Evolutionary conservation across 2,113 vertebrate species (phyloP).

Genomic region (Microcebus griseorufus): DNA sequence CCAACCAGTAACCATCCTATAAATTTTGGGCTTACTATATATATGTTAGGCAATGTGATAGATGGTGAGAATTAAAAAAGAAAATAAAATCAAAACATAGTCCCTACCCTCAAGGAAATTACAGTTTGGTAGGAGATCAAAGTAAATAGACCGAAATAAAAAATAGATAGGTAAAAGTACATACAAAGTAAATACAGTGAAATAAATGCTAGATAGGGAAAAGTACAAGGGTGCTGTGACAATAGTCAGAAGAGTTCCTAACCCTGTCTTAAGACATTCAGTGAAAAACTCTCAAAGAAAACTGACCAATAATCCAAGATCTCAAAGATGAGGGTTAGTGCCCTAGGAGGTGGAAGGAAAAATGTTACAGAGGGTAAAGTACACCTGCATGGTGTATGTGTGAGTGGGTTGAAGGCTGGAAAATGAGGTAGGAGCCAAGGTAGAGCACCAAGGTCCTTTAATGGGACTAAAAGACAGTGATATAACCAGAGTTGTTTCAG

Average conservation of each 20-base stretch:
- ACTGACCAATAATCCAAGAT: not conserved
- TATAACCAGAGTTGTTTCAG: not conserved
- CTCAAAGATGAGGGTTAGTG: not conserved
- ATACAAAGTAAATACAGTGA: not conserved
- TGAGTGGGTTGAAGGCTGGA: not conserved
- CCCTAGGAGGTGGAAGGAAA: not conserved
- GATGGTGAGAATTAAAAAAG: not conserved
- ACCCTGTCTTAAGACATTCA: not conserved
- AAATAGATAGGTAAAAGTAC: not conserved
- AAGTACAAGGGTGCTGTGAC: not conserved
- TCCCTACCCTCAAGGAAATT: not conserved
- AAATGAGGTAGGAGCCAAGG: not conserved
- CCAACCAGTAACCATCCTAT: not conserved
- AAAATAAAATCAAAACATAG: not conserved
- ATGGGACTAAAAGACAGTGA: not conserved
- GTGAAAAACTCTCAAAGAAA: not conserved
- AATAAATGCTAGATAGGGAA: not conserved
- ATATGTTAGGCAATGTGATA: not conserved
- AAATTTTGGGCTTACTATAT: not conserved
- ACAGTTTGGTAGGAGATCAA: not conserved
- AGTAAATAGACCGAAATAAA: not conserved
- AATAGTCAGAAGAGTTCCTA: not conserved
- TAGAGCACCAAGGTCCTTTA: not conserved
- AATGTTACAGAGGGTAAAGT: not conserved
- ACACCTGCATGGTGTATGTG: not conserved